Evolutionary conservation across 2,113 vertebrate species (phyloP).

Genomic region (Rhombomys opimus): DNA sequence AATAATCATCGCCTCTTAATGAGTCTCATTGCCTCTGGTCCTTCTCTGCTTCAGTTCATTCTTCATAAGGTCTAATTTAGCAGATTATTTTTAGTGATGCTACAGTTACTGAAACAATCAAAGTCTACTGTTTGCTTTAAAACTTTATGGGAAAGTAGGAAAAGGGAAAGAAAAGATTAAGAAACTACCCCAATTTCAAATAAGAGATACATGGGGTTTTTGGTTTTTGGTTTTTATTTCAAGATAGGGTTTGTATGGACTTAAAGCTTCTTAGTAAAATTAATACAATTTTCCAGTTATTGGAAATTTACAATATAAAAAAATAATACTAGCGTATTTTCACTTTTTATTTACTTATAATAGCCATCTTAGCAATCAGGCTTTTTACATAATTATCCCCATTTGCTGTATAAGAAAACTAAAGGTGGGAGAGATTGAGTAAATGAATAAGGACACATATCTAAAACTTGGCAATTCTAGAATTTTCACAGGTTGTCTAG

Average conservation of each 20-base stretch:
- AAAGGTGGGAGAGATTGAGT: background rate
- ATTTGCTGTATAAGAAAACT: conserved; percentile 3
- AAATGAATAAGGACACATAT: background rate
- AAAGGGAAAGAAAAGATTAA: background rate
- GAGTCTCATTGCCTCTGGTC: conserved; percentile 41
- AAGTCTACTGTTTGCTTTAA: conserved; percentile 38
- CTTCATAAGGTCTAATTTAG: conserved; percentile 55
- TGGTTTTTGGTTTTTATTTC: background rate
- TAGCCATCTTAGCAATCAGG: background rate
- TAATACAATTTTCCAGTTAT: background rate
- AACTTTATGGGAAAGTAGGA: background rate
- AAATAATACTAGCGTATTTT: background rate
- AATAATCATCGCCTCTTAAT: conserved; percentile 51
- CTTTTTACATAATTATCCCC: background rate
- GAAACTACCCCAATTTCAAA: background rate
- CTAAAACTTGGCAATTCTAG: background rate
- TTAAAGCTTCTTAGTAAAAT: conserved; percentile 32
- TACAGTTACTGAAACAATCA: conserved; percentile 1
- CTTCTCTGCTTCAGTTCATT: conserved; percentile 60
- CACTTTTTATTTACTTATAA: background rate
- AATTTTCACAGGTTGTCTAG: background rate
- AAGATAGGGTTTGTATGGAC: background rate
- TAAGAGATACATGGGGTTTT: background rate
- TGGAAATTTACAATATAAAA: background rate
- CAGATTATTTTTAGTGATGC: conserved; percentile 49